Evolutionary conservation across 2,888 invertebrate species (phyloP), one percentile per base, ranked within the genome.

Genomic region (Octodonta nipae): DNA sequence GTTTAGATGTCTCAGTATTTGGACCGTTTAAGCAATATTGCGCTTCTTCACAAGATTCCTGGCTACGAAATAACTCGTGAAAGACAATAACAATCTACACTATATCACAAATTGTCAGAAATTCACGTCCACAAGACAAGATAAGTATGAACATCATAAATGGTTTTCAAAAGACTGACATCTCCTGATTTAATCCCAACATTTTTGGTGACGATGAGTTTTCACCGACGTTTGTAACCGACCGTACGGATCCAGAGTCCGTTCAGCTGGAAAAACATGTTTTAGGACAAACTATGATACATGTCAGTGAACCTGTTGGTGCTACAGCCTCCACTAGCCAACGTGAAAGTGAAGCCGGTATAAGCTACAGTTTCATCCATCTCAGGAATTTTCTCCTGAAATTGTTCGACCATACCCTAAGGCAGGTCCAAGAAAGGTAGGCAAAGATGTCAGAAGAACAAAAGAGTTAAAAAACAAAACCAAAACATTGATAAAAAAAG

Each of bases 211-310:
- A 16, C 7, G 17, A 17, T 17, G 17, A 17, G 17, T 17, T 17
- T 17, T 17, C 17, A 17, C 7, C 17, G 17, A 7, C 30, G 20
- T 20, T 30, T 30, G 17, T 30, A 20, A 20, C 11, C 20, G 20
- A 30, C 13, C 30, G 32, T 26, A 10, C 32, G 7, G 32, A 31
- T n/a, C 31, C 24, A 31, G 31, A 31, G 20, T 12, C 17, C 20
- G 13, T 30, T 11, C n/a, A 30, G 30, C 15, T 14, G 15, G 24
- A 26, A 14, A n/a, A n/a, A n/a, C n/a, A 31, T 31, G 5, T 15
- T 26, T 16, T 14, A 30, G 17, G n/a, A 20, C 22, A 22, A 30
- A 20, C 20, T 25, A 11, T 31, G 5, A 31, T 31, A 14, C 31
- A 16, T 14, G n/a, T 14, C 29, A 28, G 16, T 14, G 15, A 28